These are phyloP conservation scores for Decapterus maruadsi DNA, from an alignment of 2,797 vertebrate genomes.

Conservation along the genomic window DNA sequence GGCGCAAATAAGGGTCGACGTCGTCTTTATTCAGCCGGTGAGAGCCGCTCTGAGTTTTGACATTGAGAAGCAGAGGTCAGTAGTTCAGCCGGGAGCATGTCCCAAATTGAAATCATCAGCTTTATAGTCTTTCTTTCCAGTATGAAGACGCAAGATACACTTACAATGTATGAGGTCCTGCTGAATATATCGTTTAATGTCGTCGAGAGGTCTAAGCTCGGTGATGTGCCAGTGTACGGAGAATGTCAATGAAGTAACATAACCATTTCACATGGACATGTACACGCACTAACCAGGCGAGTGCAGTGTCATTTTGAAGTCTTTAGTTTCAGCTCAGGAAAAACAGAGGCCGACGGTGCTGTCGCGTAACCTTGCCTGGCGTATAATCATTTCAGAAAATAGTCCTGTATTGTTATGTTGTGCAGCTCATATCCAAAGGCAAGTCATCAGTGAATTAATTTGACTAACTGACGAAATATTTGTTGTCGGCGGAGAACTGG, in stretches of 20 bases:
- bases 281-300: neutral
- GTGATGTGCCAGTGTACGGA: slow-evolving; percentile 12
- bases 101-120: slow-evolving; percentile 28
- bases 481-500: slow-evolving; percentile 64
- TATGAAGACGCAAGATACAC: neutral
- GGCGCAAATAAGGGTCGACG: neutral
- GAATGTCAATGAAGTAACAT: slow-evolving; percentile 44
- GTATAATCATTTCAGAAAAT: slow-evolving; percentile 50
- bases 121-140: slow-evolving; percentile 13
- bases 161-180: slow-evolving; percentile 41
- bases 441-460: slow-evolving; percentile 81
- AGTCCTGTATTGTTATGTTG: slow-evolving; percentile 55
- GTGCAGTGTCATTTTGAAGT: slow-evolving; percentile 49
- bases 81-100: slow-evolving; percentile 28
- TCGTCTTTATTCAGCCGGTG: slow-evolving; percentile 5
- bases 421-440: slow-evolving; percentile 70
- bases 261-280: slow-evolving; percentile 32
- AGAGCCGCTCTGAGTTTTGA: slow-evolving; percentile 13
- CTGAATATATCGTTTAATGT: slow-evolving; percentile 54
- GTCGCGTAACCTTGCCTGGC: slow-evolving; percentile 65
- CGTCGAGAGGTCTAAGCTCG: slow-evolving; percentile 52
- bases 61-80: slow-evolving; percentile 40
- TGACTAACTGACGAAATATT: slow-evolving; percentile 80
- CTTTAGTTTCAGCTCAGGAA: slow-evolving; percentile 40
- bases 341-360: slow-evolving; percentile 49